A percentile compares a stretch with the other conserved stretches of the same genome.
phyloP scores from a whole-genome alignment of 2,113 vertebrate genomes.

The Etheostoma spectabile region DNA sequence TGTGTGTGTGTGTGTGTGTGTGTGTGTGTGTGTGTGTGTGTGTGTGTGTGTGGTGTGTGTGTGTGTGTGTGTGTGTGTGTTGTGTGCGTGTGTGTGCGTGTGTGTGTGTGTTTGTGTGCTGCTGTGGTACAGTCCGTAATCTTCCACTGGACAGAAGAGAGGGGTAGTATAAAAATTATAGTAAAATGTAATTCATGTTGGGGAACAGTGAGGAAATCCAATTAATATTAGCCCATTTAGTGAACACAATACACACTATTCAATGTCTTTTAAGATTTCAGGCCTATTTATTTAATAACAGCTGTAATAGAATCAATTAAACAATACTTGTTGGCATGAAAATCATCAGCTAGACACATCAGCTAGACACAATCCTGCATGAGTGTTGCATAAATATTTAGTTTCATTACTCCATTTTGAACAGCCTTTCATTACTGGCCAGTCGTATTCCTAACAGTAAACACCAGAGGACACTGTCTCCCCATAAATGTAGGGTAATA shows the following conservation, averaged over 20 bases:
- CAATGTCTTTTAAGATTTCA: not conserved
- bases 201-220: not conserved
- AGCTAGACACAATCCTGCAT: not conserved
- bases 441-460: slow-evolving; percentile 14
- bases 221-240: not conserved
- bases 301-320: not conserved
- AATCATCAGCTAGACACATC: not conserved
- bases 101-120: not conserved
- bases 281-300: not conserved
- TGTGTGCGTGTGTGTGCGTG: not conserved
- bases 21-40: too few relatives aligned
- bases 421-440: not conserved
- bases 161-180: not conserved
- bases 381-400: not conserved
- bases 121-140: slow-evolving; percentile 24
- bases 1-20: too few relatives aligned
- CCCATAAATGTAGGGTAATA: slow-evolving; percentile 29
- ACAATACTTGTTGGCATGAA: not conserved
- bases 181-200: not conserved
- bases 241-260: not conserved
- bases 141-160: not conserved
- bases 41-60: too few relatives aligned
- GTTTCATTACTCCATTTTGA: slow-evolving; percentile 57
- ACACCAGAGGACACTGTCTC: slow-evolving; percentile 69
- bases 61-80: too few relatives aligned